phyloP scores from a whole-genome alignment of 2,888 invertebrate genomes.

The Aspidiotus rigidus region DNA sequence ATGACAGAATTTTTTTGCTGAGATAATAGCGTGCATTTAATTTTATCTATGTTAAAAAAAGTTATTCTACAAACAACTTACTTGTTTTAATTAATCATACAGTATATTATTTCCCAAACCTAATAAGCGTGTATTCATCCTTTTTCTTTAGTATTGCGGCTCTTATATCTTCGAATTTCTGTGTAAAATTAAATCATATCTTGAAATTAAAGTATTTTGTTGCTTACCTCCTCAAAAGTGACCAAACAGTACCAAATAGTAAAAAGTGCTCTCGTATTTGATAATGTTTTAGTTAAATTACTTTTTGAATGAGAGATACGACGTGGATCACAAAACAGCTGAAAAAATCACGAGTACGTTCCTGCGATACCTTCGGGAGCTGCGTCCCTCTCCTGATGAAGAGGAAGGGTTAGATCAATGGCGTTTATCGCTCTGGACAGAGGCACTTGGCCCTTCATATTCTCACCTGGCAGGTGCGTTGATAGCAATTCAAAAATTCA shows the following conservation, averaged over 20 bases:
- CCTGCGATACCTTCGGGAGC: conserved; percentile 65
- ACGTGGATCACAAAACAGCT: conserved; percentile 43
- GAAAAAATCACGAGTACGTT: conserved; percentile 57
- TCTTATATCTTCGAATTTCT: no score
- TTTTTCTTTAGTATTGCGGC: no score
- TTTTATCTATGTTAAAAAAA: no score
- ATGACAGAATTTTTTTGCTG: no score
- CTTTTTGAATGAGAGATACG: conserved; percentile 25
- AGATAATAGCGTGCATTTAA: no score
- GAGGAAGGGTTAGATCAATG: conserved; percentile 63
- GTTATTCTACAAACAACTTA: no score
- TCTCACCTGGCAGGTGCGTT: conserved; percentile 59
- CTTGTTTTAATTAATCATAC: no score
- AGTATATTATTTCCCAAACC: no score
- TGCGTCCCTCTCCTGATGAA: conserved; percentile 66
- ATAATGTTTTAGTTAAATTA: conserved; percentile 28
- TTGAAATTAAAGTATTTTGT: no score
- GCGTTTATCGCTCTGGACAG: conserved; percentile 67
- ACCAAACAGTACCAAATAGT: neutral
- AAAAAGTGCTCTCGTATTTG: conserved; percentile 20
- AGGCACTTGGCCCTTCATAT: conserved; percentile 64
- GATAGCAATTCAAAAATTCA: no score
- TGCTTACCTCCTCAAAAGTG: neutral
- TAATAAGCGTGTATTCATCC: no score
- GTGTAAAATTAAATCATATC: no score